phyloP scores from a whole-genome alignment of 92 coral and sea anemone genomes.

The Zoanthus solanderi region DNA sequence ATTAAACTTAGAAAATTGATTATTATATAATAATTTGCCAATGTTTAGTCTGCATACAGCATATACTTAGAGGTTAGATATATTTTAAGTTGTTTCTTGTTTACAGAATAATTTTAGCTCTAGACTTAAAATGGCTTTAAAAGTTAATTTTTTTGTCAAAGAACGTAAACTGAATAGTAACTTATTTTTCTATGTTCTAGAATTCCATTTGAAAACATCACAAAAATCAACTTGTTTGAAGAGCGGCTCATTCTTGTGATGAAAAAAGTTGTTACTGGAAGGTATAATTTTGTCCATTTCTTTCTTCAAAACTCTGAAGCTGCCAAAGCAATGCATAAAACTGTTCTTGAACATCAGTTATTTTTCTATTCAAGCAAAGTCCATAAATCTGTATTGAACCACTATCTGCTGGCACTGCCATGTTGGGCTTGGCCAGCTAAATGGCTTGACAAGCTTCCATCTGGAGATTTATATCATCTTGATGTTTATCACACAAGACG shows the following conservation, averaged over 20 bases:
- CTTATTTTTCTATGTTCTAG: constrained; percentile 38
- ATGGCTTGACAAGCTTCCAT: constrained; percentile 89
- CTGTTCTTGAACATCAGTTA: constrained; percentile 94
- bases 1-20: too few relatives aligned
- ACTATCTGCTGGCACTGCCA: constrained; percentile 91
- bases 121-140: too few relatives aligned
- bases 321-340: constrained; percentile 98
- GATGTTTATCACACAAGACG: constrained; percentile 95
- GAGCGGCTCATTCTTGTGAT: constrained; percentile 95
- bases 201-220: constrained; percentile 89
- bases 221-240: constrained; percentile 96
- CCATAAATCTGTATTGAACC: constrained; percentile 92
- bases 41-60: too few relatives aligned
- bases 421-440: constrained; percentile 99
- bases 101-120: too few relatives aligned
- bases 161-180: not conserved
- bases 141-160: not conserved
- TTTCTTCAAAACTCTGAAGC: constrained; percentile 90
- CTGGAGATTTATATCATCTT: constrained; percentile 91
- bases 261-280: constrained; percentile 74
- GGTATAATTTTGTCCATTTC: constrained; percentile 93
- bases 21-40: too few relatives aligned
- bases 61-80: too few relatives aligned
- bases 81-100: too few relatives aligned
- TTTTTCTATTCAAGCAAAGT: constrained; percentile 96